phyloP scores from a whole-genome alignment of 2,113 vertebrate genomes.

The Cettia cetti region DNA sequence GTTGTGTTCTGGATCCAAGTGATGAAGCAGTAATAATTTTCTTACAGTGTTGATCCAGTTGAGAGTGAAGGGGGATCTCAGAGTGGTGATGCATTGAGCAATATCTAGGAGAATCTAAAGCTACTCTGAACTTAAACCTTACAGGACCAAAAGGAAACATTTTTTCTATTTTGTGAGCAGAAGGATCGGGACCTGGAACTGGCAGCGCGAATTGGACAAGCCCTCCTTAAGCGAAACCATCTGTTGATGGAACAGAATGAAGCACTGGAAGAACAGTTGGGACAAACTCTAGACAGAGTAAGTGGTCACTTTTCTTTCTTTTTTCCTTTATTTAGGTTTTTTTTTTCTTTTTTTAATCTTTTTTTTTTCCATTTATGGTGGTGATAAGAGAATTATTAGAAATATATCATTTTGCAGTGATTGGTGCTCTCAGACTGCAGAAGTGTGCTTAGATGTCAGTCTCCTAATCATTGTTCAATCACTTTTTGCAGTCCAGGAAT shows the following conservation, averaged over 20 bases:
- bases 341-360: accelerated
- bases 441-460: neutral
- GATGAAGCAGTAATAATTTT: neutral
- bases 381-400: neutral
- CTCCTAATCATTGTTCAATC: neutral
- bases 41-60: neutral
- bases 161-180: conserved; percentile 69
- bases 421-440: neutral
- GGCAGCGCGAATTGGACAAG: conserved; percentile 95
- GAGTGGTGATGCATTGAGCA: neutral
- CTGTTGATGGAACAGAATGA: conserved; percentile 91
- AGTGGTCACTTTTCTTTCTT: neutral
- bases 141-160: neutral
- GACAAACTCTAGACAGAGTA: conserved; percentile 91
- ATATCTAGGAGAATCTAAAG: neutral
- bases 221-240: conserved; percentile 91
- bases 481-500: neutral
- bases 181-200: conserved; percentile 94
- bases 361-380: neutral
- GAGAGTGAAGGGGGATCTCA: neutral
- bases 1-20: neutral
- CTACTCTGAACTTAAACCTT: neutral
- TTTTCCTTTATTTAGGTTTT: accelerated
- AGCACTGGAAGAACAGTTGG: conserved; percentile 89
- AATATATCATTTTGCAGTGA: neutral